Base-by-base conservation (phyloP, 2,888 invertebrate genomes). In the Callimorpha dominula region DNA sequence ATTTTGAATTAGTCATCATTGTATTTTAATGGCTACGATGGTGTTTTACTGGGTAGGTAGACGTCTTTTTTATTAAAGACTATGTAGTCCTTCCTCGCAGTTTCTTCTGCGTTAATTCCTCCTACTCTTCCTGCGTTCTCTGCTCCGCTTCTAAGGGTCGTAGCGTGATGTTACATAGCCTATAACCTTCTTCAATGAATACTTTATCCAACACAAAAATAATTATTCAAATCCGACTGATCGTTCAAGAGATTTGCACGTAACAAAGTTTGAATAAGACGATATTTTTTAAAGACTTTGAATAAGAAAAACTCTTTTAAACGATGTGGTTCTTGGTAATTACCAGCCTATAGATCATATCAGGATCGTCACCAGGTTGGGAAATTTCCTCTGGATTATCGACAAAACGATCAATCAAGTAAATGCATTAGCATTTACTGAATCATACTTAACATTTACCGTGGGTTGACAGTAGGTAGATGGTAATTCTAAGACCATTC, bases 391-490 rank as follows among this genome's bases (percentile, higher is more conserved):
- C 40, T 9, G 9, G 4, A 46, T 46, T 11, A 14, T 14, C 8
- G 7, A 43, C 57, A 7, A 20, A 66, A 50, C 42, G 14, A 50
- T 12, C n/a, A 17, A n/a, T 71, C 46, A 46, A 4, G 49, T 46
- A 20, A 65, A 65, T 57, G 12, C 49, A 65, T 60, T 60, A 60
- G 7, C 31, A 60, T 60, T 60, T 60, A 43, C 65, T 69, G 72
- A 69, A 54, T 73, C 68, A 73, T 52, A 11, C 9, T 15, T 60
- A 64, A 17, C 67, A 54, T 67, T 68, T 66, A n/a, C 66, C 72
- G 79, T 85, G 71, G 84, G 76, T 11, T n/a, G 75, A 15, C 67
- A 64, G 85, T 85, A 76, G 85, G 85, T 77, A 78, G 84, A 84
- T 85, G 82, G 70, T 84, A 85, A 85, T 82, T 78, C 46, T 65